A percentile compares a stretch with the other conserved stretches of the same genome.
Evolutionary conservation across 2,888 invertebrate genomes (phyloP).

Genomic region (Linyphia triangularis): DNA sequence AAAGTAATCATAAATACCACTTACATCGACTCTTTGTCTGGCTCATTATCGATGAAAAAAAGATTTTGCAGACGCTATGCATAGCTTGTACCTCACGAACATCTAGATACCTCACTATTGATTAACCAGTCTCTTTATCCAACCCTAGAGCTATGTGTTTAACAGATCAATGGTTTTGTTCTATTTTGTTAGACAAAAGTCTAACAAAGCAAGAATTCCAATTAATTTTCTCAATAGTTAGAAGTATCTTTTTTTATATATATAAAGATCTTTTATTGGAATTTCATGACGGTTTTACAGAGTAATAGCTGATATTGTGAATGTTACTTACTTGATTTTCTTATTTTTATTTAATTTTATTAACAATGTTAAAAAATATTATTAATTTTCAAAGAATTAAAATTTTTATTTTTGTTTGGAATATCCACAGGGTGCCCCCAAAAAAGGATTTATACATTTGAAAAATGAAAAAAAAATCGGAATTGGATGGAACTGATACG

Average conservation of each 20-base stretch:
- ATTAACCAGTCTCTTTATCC: not conserved
- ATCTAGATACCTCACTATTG: not conserved
- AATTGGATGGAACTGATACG: too few relatives aligned
- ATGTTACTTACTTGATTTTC: too few relatives aligned
- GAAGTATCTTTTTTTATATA: not conserved
- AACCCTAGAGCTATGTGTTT: not conserved
- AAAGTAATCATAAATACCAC: not conserved
- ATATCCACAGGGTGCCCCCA: too few relatives aligned
- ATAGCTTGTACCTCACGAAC: not conserved
- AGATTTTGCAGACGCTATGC: not conserved
- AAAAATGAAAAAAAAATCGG: too few relatives aligned
- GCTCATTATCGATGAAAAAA: not conserved
- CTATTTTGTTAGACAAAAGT: not conserved
- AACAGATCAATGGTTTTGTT: not conserved
- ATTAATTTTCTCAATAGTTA: not conserved
- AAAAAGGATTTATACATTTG: too few relatives aligned
- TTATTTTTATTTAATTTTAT: too few relatives aligned
- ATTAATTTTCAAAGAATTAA: too few relatives aligned
- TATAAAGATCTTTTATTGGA: not conserved
- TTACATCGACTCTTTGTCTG: not conserved
- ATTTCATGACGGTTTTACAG: too few relatives aligned
- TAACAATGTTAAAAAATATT: too few relatives aligned
- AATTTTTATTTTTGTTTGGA: too few relatives aligned
- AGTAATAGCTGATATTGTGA: too few relatives aligned
- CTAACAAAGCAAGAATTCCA: not conserved